phyloP scores from a whole-genome alignment of 2,113 vertebrate genomes.

The Oncorhynchus kisutch region DNA sequence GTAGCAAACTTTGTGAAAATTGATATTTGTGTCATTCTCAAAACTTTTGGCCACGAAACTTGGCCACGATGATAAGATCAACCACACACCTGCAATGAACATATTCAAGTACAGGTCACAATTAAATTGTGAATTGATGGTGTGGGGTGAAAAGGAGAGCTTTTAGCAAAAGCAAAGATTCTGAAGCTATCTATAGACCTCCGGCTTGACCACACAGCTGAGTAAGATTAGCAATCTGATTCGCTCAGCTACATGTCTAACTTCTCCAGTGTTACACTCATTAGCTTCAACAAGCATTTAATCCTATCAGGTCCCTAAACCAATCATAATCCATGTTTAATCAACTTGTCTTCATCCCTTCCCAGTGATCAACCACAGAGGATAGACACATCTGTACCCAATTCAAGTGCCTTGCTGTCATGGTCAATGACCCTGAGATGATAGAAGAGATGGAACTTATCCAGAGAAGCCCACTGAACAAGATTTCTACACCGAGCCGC shows the following conservation, averaged over 20 bases:
- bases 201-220: slow-evolving; percentile 14
- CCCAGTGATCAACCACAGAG: slow-evolving; percentile 50
- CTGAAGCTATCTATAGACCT: no score
- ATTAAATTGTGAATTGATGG: no score
- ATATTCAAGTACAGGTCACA: no score
- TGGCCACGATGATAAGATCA: no score
- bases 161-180: no score
- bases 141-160: no score
- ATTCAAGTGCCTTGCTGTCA: slow-evolving; percentile 52
- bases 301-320: slow-evolving; percentile 43
- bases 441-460: slow-evolving; percentile 55
- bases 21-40: no score
- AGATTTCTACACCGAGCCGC: slow-evolving; percentile 28
- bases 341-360: slow-evolving; percentile 50
- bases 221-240: slow-evolving; percentile 29
- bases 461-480: slow-evolving; percentile 43
- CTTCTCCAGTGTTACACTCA: slow-evolving; percentile 18
- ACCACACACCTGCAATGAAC: no score
- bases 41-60: no score
- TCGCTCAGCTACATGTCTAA: neutral
- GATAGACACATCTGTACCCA: slow-evolving; percentile 65
- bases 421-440: slow-evolving; percentile 54
- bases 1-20: no score
- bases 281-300: slow-evolving; percentile 56
- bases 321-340: slow-evolving; percentile 49